Evolutionary conservation across 2,797 vertebrate species (phyloP), one percentile per base, ranked within the genome.

Genomic region (Darevskia nairensis): DNA sequence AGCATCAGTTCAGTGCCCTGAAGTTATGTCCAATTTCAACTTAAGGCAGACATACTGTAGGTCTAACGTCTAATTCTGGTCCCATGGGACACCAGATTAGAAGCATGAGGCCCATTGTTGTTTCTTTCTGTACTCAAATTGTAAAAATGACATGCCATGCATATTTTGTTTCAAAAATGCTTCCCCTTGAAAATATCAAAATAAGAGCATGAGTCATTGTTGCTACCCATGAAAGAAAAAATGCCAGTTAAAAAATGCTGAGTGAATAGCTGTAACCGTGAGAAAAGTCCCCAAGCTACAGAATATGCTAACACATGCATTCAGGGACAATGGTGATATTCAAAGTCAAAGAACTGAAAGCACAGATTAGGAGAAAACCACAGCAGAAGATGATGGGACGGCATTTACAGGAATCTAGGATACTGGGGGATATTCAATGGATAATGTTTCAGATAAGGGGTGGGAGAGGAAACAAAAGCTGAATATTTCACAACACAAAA

Each of bases 281-380:
- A 94, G 74, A 92, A 95, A 94, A 89, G 69, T 84, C 91, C 86
- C 69, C 17, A 29, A 74, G 87, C 89, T 92, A 71, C n/a, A 91
- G 93, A 95, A 93, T 83, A 94, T 91, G 87, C 86, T 91, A 92
- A 88, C 85, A 84, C 86, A 71, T 6, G 88, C 76, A 77, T 83
- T 72, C 50, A 46, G 68, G 91, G 90, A 94, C 94, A 96, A 95
- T 69, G 82, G 90, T 27, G 90, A 88, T 84, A 88, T 93, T 94
- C 92, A 94, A 61, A 89, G 92, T 78, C 1, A 55, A n/a, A 82
- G 88, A 82, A 85, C 55, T 32, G 35, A 88, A 75, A 27, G 55
- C 89, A 3, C 21, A 75, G 72, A 69, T 74, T 4, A 39, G 46
- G 35, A 87, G 39, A 17, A 89, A 68, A 32, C 75, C 76, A 0